Evolutionary conservation across 2,888 invertebrate species (phyloP).

Genomic region (Meghimatium bilineatum): DNA sequence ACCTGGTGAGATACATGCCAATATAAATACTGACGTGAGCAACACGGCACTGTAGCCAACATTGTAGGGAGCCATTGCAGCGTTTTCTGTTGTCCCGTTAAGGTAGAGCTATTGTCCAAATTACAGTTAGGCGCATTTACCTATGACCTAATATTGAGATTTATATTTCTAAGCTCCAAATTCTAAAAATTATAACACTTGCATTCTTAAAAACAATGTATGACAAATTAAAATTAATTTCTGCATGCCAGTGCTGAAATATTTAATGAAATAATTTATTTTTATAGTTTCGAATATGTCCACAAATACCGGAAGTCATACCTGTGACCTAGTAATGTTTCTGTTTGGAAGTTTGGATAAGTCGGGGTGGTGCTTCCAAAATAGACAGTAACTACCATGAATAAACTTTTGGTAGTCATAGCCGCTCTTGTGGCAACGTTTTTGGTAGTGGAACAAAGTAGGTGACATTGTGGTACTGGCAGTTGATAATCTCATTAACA

Average conservation of each 20-base stretch:
- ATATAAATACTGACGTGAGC: background rate
- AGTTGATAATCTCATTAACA: background rate
- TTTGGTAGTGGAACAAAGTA: constrained; percentile 42
- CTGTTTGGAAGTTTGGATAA: constrained; percentile 1
- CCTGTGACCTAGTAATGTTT: constrained; percentile 41
- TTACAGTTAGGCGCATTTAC: constrained; percentile 13
- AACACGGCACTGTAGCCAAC: background rate
- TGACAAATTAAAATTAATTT: background rate
- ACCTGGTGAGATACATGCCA: constrained; percentile 35
- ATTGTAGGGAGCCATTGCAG: constrained; percentile 35
- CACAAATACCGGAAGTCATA: constrained; percentile 38
- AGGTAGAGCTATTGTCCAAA: constrained; percentile 31
- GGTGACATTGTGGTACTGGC: background rate
- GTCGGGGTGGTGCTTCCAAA: background rate
- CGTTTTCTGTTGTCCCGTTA: constrained; percentile 11
- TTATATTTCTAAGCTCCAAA: background rate
- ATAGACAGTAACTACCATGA: constrained; percentile 33
- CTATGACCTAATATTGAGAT: background rate
- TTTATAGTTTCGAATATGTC: constrained; percentile 26
- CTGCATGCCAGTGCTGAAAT: background rate
- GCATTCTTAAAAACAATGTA: background rate
- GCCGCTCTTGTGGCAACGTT: constrained; percentile 25
- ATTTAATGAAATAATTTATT: background rate
- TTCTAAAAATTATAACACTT: background rate
- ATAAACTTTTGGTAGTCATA: constrained; percentile 35